phyloP scores from a whole-genome alignment of 53 echinoderm and acorn worm genomes.

The Echinarachnius parma region DNA sequence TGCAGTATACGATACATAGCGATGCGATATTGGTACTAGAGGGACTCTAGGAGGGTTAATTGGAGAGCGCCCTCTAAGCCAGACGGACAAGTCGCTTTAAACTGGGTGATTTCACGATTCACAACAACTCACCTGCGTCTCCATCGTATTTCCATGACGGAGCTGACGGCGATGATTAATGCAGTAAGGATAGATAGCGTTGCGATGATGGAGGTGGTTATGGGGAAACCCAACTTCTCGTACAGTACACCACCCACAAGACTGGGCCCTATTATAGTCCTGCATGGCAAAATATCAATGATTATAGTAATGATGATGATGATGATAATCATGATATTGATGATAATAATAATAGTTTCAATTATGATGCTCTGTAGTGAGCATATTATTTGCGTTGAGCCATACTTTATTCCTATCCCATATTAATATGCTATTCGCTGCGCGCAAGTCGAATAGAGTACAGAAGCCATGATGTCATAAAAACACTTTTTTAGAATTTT shows the following conservation, averaged over 20 bases:
- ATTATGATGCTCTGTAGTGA: too few relatives aligned
- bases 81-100: too few relatives aligned
- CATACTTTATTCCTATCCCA: too few relatives aligned
- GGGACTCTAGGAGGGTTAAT: too few relatives aligned
- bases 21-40: too few relatives aligned
- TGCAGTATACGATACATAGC: too few relatives aligned
- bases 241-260: slow-evolving; percentile 22
- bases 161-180: neutral
- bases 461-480: too few relatives aligned
- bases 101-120: neutral
- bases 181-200: neutral
- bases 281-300: neutral
- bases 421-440: too few relatives aligned
- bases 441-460: too few relatives aligned
- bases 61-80: too few relatives aligned
- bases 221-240: slow-evolving; percentile 1
- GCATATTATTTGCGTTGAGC: too few relatives aligned
- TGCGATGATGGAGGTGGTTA: slow-evolving; percentile 14
- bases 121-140: neutral
- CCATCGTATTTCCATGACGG: slow-evolving; percentile 13
- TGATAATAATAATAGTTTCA: neutral
- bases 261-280: slow-evolving; percentile 10
- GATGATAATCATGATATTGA: neutral
- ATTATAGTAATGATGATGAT: neutral
- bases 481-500: too few relatives aligned